Conservation (phyloP, 2,888 invertebrate species). For the Hymenopus coronatus region DNA sequence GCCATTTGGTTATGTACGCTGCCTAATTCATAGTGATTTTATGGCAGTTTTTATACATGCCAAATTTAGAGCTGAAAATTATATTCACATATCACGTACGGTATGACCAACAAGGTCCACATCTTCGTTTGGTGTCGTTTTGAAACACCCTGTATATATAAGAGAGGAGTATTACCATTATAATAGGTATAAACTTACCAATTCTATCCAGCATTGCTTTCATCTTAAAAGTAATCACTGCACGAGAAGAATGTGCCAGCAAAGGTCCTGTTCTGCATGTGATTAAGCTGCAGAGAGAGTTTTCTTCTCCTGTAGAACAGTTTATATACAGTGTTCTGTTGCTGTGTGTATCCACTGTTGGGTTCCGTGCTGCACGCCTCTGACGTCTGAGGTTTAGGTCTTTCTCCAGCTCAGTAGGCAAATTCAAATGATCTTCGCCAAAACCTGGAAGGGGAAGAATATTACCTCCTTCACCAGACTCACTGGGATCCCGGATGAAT, state of each 20-base stretch:
- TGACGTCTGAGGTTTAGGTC: background rate
- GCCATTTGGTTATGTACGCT: too few species aligned
- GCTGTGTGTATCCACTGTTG: background rate
- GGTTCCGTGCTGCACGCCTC: background rate
- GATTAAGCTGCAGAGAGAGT: background rate
- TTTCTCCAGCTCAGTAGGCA: background rate
- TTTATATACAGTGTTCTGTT: background rate
- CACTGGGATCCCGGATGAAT: background rate
- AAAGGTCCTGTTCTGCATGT: background rate
- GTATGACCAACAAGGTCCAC: too few species aligned
- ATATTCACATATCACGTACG: too few species aligned
- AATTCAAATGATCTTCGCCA: background rate
- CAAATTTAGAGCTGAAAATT: too few species aligned
- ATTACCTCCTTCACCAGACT: background rate
- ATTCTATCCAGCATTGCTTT: background rate
- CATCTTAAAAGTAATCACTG: background rate
- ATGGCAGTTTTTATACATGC: too few species aligned
- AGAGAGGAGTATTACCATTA: too few species aligned
- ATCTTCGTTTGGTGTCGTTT: too few species aligned
- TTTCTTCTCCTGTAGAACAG: background rate
- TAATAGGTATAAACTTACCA: background rate
- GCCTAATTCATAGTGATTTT: too few species aligned
- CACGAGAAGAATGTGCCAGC: background rate
- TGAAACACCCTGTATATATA: too few species aligned
- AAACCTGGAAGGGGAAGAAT: background rate